Evolutionary conservation across 2,113 vertebrate species (phyloP).

Genomic region (Rhombomys opimus): DNA sequence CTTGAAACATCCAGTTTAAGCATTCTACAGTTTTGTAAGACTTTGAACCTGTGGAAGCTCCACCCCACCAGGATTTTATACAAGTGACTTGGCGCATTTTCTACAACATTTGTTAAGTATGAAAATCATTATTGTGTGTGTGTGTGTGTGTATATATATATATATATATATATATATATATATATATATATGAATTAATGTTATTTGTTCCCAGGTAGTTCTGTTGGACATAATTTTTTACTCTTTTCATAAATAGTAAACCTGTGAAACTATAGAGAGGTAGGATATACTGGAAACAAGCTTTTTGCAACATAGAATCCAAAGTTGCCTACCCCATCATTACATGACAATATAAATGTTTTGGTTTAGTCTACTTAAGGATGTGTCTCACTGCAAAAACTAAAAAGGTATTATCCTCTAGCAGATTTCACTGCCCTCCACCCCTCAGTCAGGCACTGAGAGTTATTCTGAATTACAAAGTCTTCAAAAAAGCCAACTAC

Average conservation of each 20-base stretch:
- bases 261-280: background rate
- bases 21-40: background rate
- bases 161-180: too few relatives aligned
- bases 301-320: conserved; percentile 1
- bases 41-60: background rate
- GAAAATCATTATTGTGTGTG: background rate
- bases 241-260: conserved; percentile 35
- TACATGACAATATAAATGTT: conserved; percentile 35
- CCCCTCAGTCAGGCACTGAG: background rate
- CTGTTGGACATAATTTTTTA: background rate
- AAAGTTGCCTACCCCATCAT: background rate
- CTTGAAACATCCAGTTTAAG: background rate
- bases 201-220: background rate
- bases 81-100: background rate
- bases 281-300: background rate
- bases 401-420: conserved; percentile 31
- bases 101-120: background rate
- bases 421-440: background rate
- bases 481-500: conserved; percentile 31
- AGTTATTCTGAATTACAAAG: conserved; percentile 50
- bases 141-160: too few relatives aligned
- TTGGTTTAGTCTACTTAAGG: conserved; percentile 15
- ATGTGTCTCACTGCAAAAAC: conserved; percentile 39
- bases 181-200: background rate
- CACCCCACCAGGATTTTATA: background rate